These are phyloP conservation scores for Mycteria americana DNA, from an alignment of 2,797 vertebrate genomes.

Conservation along the genomic window DNA sequence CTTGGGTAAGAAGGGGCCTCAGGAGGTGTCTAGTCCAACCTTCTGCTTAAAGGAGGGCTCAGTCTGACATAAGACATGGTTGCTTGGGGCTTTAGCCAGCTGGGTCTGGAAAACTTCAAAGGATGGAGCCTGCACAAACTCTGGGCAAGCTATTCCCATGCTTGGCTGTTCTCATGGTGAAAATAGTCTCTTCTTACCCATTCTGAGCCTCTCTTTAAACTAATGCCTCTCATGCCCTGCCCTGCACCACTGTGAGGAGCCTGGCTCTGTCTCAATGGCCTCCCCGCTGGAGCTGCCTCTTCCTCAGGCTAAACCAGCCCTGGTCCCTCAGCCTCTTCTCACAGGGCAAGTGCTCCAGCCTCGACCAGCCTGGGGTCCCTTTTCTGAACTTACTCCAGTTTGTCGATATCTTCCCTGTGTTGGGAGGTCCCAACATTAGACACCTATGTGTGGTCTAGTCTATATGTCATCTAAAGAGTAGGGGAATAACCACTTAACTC, in stretches of 20 bases:
- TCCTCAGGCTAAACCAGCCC: not conserved
- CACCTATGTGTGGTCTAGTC: not conserved
- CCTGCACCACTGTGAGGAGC: not conserved
- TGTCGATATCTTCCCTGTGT: not conserved
- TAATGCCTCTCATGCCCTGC: not conserved
- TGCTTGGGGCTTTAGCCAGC: not conserved
- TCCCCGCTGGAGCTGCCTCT: accelerated
- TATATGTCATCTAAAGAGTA: accelerated
- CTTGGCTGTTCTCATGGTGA: not conserved
- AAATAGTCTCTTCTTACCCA: not conserved
- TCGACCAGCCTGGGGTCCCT: not conserved
- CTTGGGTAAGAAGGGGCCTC: not conserved
- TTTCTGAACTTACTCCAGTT: not conserved
- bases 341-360: not conserved
- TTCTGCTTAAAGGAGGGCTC: not conserved
- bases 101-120: not conserved
- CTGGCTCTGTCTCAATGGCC: not conserved
- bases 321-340: not conserved
- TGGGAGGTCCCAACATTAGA: not conserved
- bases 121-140: not conserved
- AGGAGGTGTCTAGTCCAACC: not conserved
- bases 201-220: not conserved
- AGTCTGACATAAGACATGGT: not conserved
- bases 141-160: not conserved
- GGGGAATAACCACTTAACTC: not conserved